Evolutionary conservation across 2,113 vertebrate species (phyloP).

Genomic region (Hydrolagus affinis): DNA sequence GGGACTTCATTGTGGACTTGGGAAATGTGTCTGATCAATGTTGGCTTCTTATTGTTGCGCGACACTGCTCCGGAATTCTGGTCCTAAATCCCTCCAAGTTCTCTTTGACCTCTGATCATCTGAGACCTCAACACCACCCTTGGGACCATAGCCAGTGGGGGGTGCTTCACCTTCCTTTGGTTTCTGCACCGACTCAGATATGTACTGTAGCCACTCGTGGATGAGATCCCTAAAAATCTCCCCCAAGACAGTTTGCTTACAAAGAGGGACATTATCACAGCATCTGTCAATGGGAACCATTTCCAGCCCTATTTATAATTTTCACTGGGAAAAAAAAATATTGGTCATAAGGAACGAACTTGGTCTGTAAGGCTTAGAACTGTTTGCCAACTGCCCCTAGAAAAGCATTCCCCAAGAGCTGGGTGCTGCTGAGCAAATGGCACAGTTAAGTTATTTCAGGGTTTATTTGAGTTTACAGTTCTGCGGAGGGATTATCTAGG

Average conservation of each 20-base stretch:
- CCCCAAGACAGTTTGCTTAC: neutral
- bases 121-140: neutral
- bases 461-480: neutral
- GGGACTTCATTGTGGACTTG: neutral
- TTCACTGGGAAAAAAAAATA: neutral
- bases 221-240: conserved; percentile 6
- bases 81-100: too few relatives aligned
- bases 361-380: neutral
- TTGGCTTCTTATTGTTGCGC: too few relatives aligned
- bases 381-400: neutral
- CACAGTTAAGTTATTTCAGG: neutral
- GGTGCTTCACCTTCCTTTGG: neutral
- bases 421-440: neutral
- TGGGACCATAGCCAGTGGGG: neutral
- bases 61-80: too few relatives aligned
- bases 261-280: conserved; percentile 21
- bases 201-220: neutral
- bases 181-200: neutral
- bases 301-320: conserved; percentile 12
- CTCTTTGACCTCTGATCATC: too few relatives aligned
- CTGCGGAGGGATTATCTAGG: neutral
- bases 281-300: conserved; percentile 24
- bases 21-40: neutral
- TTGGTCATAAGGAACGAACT: neutral
- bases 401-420: neutral